Base-by-base conservation (phyloP, 2,797 vertebrate species). In the Chromis chromis region DNA sequence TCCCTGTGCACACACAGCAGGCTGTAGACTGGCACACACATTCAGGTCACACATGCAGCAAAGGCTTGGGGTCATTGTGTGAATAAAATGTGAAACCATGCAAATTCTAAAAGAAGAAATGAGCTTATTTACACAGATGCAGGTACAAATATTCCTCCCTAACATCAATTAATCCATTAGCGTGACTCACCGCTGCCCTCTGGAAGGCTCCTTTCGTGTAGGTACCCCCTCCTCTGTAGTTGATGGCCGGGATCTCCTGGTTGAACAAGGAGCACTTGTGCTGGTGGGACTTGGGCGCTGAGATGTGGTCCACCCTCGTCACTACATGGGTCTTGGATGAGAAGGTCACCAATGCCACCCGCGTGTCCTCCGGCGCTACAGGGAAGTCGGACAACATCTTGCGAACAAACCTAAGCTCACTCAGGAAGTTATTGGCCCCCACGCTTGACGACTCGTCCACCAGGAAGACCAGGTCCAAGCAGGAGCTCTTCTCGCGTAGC, bases 381-480 rank as follows among this genome's bases (percentile, higher is more conserved):
- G 98, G 97, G 87, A 99, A 99, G 94, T 98, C 97, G 0, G 97
- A 98, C 50, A 99, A 95, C 92, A 98, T 95, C 95, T 99, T 99
- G 78, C 96, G 96, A 3, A 99, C 95, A 73, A 99, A 99, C 88
- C 94, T 95, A 89, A 99, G 94, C 94, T 99, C 97, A 74, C 95
- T 98, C 83, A 93, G 94, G 91, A 99, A 99, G 94, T 99, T 98
- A 68, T 92, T 93, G 55, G 95, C 94, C 39, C 97, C 97, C 78
- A 99, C 97, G 52, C 98, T 98, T 65, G 97, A 99, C n/a, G 98
- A 98, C 94, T 99, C 98, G 31, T 99, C 98, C 94, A 99, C 96
- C 84, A 99, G 92, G 91, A 99, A 99, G 39, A 99, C 96, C 79
- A 98, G 93, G 90, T 99, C 97, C 86, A 99, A 84, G 57, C 94